Evolutionary conservation across 2,888 invertebrate genomes (phyloP).

Genomic region (Nephrotoma appendiculata): DNA sequence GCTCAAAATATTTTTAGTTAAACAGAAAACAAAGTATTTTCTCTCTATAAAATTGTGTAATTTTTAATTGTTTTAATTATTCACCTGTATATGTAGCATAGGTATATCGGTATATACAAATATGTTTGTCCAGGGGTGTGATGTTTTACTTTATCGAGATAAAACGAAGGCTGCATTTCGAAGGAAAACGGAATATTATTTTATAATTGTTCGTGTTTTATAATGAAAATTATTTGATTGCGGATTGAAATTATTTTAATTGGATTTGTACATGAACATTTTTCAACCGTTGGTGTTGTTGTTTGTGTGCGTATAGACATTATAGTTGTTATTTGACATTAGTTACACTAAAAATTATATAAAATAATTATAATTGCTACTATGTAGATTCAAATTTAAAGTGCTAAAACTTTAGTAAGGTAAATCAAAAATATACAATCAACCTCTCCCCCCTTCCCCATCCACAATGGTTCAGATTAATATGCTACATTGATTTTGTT

Average conservation of each 20-base stretch:
- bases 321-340: too few relatives aligned
- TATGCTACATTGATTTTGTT: too few relatives aligned
- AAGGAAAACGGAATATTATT: not conserved
- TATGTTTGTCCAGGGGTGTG: not conserved
- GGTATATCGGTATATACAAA: not conserved
- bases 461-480: too few relatives aligned
- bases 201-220: not conserved
- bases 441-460: too few relatives aligned
- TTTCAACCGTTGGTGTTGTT: too few relatives aligned
- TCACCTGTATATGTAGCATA: not conserved
- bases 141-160: not conserved
- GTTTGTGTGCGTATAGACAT: too few relatives aligned
- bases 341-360: too few relatives aligned
- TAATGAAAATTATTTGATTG: not conserved
- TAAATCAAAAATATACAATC: too few relatives aligned
- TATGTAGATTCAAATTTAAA: too few relatives aligned
- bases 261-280: not conserved
- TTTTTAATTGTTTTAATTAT: not conserved
- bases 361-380: too few relatives aligned
- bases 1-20: not conserved
- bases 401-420: too few relatives aligned
- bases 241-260: not conserved
- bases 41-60: not conserved
- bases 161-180: not conserved
- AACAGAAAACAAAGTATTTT: not conserved